Conservation (phyloP, 2,888 invertebrate genomes). For the Horisme vitalbata region DNA sequence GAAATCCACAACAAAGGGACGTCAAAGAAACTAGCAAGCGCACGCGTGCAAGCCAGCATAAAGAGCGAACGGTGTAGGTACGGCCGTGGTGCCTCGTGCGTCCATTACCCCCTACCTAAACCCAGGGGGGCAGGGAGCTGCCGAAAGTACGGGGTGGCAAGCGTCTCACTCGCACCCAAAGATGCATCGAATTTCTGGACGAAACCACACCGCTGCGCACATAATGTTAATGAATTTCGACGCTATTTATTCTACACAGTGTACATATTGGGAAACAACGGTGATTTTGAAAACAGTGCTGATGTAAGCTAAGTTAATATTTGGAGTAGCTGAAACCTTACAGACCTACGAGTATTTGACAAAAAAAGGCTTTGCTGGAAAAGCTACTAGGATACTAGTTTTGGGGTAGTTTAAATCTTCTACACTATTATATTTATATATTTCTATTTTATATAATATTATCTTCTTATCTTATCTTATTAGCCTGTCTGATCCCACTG, state of each 20-base stretch:
- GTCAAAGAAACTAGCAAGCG: slow-evolving; percentile 80
- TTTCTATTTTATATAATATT: too few relatives aligned
- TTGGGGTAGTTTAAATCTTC: slow-evolving; percentile 1
- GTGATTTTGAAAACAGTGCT: slow-evolving; percentile 18
- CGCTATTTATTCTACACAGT: slow-evolving; percentile 43
- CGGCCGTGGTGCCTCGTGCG: slow-evolving; percentile 76
- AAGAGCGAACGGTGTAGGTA: slow-evolving; percentile 72
- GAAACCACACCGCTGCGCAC: slow-evolving; percentile 71
- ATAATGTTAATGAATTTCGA: slow-evolving; percentile 75
- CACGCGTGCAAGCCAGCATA: slow-evolving; percentile 77
- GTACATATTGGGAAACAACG: slow-evolving; percentile 17
- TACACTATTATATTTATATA: too few relatives aligned
- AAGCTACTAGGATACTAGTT: too few relatives aligned
- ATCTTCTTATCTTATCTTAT: too few relatives aligned
- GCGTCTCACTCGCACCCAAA: slow-evolving; percentile 73
- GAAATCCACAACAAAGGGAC: slow-evolving; percentile 77
- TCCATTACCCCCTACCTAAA: slow-evolving; percentile 68
- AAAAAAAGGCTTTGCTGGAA: too few relatives aligned
- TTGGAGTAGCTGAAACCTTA: slow-evolving; percentile 8
- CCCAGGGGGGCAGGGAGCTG: slow-evolving; percentile 50
- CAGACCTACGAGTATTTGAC: too few relatives aligned
- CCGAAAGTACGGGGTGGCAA: slow-evolving; percentile 64
- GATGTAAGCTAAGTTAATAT: slow-evolving; percentile 16
- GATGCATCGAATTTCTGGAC: slow-evolving; percentile 79
- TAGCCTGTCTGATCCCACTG: too few relatives aligned